Conservation (phyloP, 2,113 vertebrate species). For the Nycticorax nycticorax region DNA sequence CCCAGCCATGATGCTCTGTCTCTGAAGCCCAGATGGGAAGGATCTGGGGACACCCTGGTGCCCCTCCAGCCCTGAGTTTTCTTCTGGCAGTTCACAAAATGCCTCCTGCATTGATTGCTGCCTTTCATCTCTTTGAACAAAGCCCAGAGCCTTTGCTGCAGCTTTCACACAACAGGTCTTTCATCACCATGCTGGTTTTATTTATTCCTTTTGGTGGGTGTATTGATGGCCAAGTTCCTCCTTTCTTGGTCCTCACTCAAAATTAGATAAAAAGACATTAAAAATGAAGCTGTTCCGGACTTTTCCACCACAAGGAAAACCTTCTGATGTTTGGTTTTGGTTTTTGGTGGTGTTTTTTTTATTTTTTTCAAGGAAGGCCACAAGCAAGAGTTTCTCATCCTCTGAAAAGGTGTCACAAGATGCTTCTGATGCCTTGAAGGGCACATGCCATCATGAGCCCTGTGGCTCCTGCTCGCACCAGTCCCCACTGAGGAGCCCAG, state of each 20-base stretch:
- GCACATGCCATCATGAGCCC: accelerated
- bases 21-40: neutral
- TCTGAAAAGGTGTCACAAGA: neutral
- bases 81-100: neutral
- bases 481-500: neutral
- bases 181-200: neutral
- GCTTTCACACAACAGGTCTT: slow-evolving; percentile 46
- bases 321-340: neutral
- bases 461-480: neutral
- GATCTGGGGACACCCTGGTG: neutral
- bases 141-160: neutral
- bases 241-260: neutral
- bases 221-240: neutral
- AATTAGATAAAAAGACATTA: neutral
- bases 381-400: neutral
- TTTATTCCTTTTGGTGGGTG: neutral
- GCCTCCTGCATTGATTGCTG: neutral
- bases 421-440: neutral
- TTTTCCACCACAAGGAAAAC: neutral
- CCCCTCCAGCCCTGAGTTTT: neutral
- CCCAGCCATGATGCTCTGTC: accelerated
- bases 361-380: neutral
- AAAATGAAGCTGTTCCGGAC: slow-evolving; percentile 28
- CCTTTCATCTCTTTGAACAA: slow-evolving; percentile 42
- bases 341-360: no score